Percentiles rank a stretch among this genome's conserved stretches.
phyloP scores from a whole-genome alignment of 2,113 vertebrate genomes.

The Puma concolor region DNA sequence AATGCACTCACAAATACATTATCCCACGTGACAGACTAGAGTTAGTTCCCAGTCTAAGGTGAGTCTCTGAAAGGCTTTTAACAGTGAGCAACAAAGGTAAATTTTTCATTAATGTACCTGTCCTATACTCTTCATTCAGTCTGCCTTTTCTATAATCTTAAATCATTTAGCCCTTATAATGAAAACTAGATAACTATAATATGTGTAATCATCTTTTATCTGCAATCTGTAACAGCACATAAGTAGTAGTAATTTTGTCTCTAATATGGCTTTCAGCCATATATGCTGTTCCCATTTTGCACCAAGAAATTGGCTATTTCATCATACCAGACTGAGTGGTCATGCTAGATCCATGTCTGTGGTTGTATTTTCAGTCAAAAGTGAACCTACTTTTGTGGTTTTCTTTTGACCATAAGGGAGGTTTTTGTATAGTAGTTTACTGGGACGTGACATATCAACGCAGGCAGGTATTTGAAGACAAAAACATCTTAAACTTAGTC shows the following conservation, averaged over 20 bases:
- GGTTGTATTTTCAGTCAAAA: conserved; percentile 41
- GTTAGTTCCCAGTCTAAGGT: background rate
- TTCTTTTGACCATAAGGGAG: conserved; percentile 26
- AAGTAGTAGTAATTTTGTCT: conserved; percentile 72
- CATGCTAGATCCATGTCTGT: conserved; percentile 17
- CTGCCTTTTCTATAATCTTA: conserved; percentile 67
- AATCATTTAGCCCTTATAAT: conserved; percentile 75
- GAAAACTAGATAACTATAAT: conserved; percentile 73
- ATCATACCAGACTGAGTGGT: conserved; percentile 33
- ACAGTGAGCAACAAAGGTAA: conserved; percentile 65
- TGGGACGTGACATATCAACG: background rate
- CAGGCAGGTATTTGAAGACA: background rate
- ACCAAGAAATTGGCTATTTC: conserved; percentile 63
- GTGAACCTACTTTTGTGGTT: conserved; percentile 39
- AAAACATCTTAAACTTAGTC: background rate
- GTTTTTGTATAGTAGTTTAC: conserved; percentile 11
- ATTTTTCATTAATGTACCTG: conserved; percentile 62
- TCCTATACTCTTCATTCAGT: conserved; percentile 39
- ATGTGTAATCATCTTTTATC: conserved; percentile 75
- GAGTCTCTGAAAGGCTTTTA: conserved; percentile 70
- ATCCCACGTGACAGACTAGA: conserved; percentile 20
- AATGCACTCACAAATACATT: conserved; percentile 60
- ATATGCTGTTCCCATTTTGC: conserved; percentile 49
- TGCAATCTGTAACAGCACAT: conserved; percentile 70
- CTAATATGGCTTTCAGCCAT: conserved; percentile 70